phyloP scores from a whole-genome alignment of 2,888 invertebrate genomes.

The Dysmachus trigonus region DNA sequence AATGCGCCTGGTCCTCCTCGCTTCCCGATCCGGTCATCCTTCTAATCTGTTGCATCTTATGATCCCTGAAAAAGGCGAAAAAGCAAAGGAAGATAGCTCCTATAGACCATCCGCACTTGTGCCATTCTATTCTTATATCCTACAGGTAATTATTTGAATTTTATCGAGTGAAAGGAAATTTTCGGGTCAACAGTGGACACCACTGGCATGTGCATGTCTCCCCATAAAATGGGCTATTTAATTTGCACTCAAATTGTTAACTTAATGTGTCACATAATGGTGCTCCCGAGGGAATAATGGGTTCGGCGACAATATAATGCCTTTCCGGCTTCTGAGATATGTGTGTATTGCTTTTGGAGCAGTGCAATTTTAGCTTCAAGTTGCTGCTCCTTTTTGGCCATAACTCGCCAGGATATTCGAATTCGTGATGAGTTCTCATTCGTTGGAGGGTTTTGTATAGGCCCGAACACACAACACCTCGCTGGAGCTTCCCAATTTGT shows the following conservation, averaged over 20 bases:
- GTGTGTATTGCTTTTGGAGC: neutral
- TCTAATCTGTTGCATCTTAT: conserved; percentile 81
- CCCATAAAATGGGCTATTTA: conserved; percentile 31
- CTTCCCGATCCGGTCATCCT: conserved; percentile 75
- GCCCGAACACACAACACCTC: neutral
- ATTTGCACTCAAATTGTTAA: conserved; percentile 35
- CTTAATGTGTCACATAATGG: conserved; percentile 15
- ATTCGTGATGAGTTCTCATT: neutral
- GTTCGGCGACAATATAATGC: neutral
- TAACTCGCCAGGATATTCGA: neutral
- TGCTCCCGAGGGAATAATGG: neutral
- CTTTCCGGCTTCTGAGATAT: neutral
- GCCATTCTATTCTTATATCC: neutral
- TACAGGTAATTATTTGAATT: conserved; percentile 26
- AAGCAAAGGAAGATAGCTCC: neutral
- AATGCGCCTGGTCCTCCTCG: conserved; percentile 80
- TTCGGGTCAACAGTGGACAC: neutral
- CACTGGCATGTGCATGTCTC: conserved; percentile 14
- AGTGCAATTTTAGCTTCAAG: neutral
- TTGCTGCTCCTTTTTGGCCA: neutral
- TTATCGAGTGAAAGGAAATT: conserved; percentile 34
- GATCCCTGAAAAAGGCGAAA: conserved; percentile 71
- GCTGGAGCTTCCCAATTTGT: conserved; percentile 5
- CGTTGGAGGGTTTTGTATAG: neutral
- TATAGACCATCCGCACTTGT: neutral